These are phyloP conservation scores for Drosophila chauvacae DNA, from an alignment of 1,140 invertebrate species.

Conservation along the genomic window DNA sequence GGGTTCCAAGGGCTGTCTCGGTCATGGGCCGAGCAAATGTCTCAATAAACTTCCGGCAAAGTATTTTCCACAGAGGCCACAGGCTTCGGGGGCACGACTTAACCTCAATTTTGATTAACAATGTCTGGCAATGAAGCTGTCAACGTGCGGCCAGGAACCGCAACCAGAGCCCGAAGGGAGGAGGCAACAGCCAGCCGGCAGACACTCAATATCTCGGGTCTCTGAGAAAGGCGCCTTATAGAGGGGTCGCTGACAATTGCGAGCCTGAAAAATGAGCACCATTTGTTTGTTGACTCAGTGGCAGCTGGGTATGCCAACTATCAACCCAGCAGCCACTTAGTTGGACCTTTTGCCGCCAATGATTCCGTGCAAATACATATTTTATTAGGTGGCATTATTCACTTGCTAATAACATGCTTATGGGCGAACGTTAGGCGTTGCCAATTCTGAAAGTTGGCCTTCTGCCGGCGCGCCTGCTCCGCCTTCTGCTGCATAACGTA, in stretches of 20 bases:
- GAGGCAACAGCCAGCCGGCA: background rate
- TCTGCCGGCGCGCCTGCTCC: constrained; percentile 40
- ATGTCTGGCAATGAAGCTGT: constrained; percentile 79
- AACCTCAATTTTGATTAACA: constrained; percentile 83
- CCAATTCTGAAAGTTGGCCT: constrained; percentile 58
- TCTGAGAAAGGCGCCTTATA: constrained; percentile 1
- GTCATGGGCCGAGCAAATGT: constrained; percentile 64
- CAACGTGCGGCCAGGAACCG: constrained; percentile 60
- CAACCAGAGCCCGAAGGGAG: constrained; percentile 2
- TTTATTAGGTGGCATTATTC: constrained; percentile 67
- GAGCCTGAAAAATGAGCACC: constrained; percentile 74
- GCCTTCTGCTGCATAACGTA: constrained; percentile 64
- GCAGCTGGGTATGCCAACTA: constrained; percentile 34
- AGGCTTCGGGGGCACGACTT: constrained; percentile 65
- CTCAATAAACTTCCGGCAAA: constrained; percentile 68
- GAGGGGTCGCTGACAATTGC: constrained; percentile 20
- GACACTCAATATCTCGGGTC: constrained; percentile 3
- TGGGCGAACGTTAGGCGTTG: constrained; percentile 58
- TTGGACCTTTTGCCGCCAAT: constrained; percentile 14
- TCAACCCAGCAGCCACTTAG: constrained; percentile 31
- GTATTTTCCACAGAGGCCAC: constrained; percentile 28
- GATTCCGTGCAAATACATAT: constrained; percentile 59
- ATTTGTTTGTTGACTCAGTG: constrained; percentile 64
- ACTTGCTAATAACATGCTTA: constrained; percentile 71
- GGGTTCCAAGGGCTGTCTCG: constrained; percentile 7